These are phyloP conservation scores for Heliconius ismenius DNA, from an alignment of 2,888 invertebrate genomes.

Conservation along the genomic window DNA sequence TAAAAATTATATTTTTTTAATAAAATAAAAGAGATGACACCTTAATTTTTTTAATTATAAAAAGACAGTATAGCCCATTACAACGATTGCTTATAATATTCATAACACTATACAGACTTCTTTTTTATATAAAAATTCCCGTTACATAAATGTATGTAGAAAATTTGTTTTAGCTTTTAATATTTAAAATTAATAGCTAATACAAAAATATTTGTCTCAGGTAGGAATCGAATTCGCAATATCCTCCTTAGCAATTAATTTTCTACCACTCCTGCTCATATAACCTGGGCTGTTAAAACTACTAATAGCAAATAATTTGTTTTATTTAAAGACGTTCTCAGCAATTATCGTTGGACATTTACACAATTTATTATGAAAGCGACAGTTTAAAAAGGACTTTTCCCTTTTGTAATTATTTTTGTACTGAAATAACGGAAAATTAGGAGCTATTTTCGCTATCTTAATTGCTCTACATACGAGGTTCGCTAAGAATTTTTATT, in stretches of 20 bases:
- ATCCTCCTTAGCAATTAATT: not conserved
- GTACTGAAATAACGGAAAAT: slow-evolving; percentile 36
- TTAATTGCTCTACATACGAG: slow-evolving; percentile 39
- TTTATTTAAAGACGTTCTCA: slow-evolving; percentile 34
- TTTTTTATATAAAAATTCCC: no score
- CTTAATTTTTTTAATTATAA: no score
- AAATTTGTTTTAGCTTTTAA: no score
- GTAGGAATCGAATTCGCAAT: not conserved
- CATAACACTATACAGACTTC: no score
- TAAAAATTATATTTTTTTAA: no score
- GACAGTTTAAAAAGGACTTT: slow-evolving; percentile 41
- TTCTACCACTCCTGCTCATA: not conserved
- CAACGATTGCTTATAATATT: no score
- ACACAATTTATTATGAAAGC: slow-evolving; percentile 43
- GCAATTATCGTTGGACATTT: slow-evolving; percentile 39
- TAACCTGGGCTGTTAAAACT: not conserved
- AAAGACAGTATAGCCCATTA: no score
- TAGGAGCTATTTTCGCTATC: slow-evolving; percentile 36
- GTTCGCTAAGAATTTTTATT: slow-evolving; percentile 3
- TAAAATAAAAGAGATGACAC: not conserved
- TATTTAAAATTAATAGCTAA: no score
- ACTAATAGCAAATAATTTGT: slow-evolving; percentile 35
- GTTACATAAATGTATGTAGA: no score
- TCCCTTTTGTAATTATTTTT: slow-evolving; percentile 36
- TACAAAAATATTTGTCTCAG: not conserved